These are phyloP conservation scores for Iguana delicatissima DNA, from an alignment of 2,797 vertebrate genomes.

Conservation along the genomic window DNA sequence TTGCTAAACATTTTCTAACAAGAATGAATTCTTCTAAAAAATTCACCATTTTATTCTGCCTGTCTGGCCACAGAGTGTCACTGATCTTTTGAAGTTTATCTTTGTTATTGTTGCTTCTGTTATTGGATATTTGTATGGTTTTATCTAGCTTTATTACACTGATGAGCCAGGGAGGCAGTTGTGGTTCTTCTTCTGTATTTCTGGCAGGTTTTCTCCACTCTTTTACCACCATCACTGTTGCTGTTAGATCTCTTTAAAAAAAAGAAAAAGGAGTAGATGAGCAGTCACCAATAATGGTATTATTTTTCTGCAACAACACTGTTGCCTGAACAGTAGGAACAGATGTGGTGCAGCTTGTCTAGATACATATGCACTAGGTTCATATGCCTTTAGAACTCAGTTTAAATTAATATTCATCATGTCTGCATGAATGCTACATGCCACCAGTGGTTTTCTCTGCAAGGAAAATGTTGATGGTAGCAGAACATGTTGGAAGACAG, in stretches of 20 bases:
- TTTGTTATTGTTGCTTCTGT: not conserved
- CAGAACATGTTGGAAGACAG: not conserved
- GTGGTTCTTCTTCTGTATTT: not conserved
- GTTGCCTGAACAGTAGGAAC: not conserved
- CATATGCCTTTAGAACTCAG: not conserved
- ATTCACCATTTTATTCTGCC: not conserved
- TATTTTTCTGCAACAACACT: not conserved
- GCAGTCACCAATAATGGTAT: too few relatives aligned
- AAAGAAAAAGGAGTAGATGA: too few relatives aligned
- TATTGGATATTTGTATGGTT: not conserved
- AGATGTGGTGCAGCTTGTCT: not conserved
- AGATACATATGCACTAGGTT: not conserved
- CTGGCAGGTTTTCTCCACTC: not conserved
- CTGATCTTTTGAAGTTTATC: not conserved
- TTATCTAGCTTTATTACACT: not conserved
- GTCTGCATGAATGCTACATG: too few relatives aligned
- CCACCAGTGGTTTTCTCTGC: too few relatives aligned
- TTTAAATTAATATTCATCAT: not conserved
- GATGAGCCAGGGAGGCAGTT: not conserved
- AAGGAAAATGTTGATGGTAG: not conserved
- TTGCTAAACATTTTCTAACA: not conserved
- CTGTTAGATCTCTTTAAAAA: not conserved
- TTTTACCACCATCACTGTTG: not conserved
- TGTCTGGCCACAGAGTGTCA: not conserved
- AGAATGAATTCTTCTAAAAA: not conserved